These are phyloP conservation scores for Otis tarda DNA, from an alignment of 2,113 vertebrate genomes.

Conservation along the genomic window DNA sequence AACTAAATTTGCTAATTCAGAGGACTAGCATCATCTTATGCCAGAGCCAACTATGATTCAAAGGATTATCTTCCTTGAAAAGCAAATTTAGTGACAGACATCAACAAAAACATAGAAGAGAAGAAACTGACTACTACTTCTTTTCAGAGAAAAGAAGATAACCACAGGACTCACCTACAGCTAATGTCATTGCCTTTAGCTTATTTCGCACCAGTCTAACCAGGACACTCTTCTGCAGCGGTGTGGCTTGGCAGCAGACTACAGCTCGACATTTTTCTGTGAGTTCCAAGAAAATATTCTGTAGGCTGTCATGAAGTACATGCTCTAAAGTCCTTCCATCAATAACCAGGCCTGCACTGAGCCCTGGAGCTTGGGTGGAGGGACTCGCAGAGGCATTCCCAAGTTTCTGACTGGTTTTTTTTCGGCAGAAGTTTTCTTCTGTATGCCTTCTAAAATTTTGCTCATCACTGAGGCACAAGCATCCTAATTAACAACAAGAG, in stretches of 20 bases:
- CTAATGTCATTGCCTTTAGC: conserved; percentile 82
- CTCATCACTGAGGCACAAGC: conserved; percentile 78
- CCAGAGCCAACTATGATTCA: neutral
- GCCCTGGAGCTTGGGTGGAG: neutral
- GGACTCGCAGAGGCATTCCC: neutral
- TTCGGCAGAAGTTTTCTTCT: neutral
- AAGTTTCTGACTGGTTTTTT: accelerated
- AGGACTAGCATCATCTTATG: neutral
- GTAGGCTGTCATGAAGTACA: conserved; percentile 76
- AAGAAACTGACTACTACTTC: neutral
- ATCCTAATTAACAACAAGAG: conserved; percentile 74
- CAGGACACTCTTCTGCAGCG: conserved; percentile 86
- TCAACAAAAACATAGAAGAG: neutral
- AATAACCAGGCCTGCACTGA: conserved; percentile 76
- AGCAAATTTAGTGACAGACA: neutral
- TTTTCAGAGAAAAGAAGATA: neutral
- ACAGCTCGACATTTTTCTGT: conserved; percentile 77
- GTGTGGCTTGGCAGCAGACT: conserved; percentile 85
- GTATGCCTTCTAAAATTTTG: conserved; percentile 74
- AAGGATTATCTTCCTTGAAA: neutral
- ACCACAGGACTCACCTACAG: conserved; percentile 78
- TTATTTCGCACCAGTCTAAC: conserved; percentile 77
- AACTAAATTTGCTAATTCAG: neutral
- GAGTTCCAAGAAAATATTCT: conserved; percentile 77
- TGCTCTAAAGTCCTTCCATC: conserved; percentile 83